Evolutionary conservation across 1,140 invertebrate genomes (phyloP), one percentile per base, ranked within the genome.

Genomic region (Drosophila bocqueti): DNA sequence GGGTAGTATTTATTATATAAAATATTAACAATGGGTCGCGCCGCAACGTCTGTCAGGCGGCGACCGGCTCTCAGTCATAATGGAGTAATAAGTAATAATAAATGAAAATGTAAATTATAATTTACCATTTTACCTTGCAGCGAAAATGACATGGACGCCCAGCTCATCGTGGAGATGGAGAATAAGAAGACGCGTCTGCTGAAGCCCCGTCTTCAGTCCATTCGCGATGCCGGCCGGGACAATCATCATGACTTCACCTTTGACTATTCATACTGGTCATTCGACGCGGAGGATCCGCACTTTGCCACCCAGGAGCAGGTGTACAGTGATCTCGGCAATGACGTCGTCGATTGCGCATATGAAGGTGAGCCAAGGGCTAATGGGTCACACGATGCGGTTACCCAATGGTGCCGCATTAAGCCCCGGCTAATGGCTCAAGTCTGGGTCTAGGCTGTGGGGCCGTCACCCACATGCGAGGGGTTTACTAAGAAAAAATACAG

Each of bases 261-360:
- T 93, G 98, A 98, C 94, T 96, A 97, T 91, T 98, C 97, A 0
- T 98, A 98, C 91, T 98, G 97, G 97, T 98, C 97, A 36, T 97
- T 95, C 89, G 95, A 96, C 83, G 86, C 93, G 29, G 93, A 93
- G 29, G 96, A 97, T 85, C 89, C 92, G 5, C 95, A 97, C 92
- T 98, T 96, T 94, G 96, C 96, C 29, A 89, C 91, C 50, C 97
- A 98, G 93, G 96, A 98, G 91, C 95, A 96, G 95, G 96, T 98
- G 60, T 98, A 97, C 94, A 94, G 96, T 49, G 96, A 97, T 94
- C 94, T 98, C 59, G 98, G 98, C 59, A 95, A 95, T 87, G 97
- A 98, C 94, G 97, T 98, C 40, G 96, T 98, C 79, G 96, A 98
- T 93, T 97, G 97, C 94, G 98, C 98, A 55, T 99, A 99, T 94